Evolutionary conservation across 2,888 invertebrate genomes (phyloP).

Genomic region (Aspidiotus destructor): DNA sequence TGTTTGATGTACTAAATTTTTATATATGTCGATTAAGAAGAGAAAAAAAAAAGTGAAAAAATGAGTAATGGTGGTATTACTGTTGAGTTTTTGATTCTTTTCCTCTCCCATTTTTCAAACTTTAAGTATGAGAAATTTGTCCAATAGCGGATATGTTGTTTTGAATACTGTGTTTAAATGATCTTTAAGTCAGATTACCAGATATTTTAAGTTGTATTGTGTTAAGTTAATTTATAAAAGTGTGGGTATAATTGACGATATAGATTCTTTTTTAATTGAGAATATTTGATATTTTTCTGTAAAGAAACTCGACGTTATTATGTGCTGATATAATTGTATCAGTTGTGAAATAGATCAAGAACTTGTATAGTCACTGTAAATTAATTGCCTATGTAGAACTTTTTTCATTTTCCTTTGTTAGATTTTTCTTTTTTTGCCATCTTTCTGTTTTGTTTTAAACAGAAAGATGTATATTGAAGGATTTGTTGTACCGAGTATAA

Average conservation of each 20-base stretch:
- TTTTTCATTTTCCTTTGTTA: too few relatives aligned
- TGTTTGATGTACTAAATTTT: conserved; percentile 15
- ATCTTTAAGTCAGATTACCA: conserved; percentile 32
- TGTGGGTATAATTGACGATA: conserved; percentile 1
- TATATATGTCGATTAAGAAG: neutral
- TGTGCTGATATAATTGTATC: too few relatives aligned
- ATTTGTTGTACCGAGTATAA: neutral
- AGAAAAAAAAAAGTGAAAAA: conserved; percentile 14
- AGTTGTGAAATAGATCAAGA: too few relatives aligned
- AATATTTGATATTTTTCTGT: conserved; percentile 1
- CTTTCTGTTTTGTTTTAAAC: neutral
- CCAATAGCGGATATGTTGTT: conserved; percentile 22
- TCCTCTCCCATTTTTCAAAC: conserved; percentile 17
- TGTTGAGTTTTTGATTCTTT: conserved; percentile 25
- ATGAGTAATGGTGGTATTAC: conserved; percentile 10
- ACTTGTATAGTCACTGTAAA: neutral
- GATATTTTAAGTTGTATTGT: conserved; percentile 21
- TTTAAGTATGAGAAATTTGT: neutral
- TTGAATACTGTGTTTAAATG: conserved; percentile 21
- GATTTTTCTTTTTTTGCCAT: neutral
- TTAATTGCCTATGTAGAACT: neutral
- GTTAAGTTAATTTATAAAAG: conserved; percentile 24
- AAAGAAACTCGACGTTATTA: neutral
- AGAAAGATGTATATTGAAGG: neutral
- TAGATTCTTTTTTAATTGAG: neutral